Percentiles rank a stretch among this genome's conserved stretches.
Evolutionary conservation across 2,888 invertebrate genomes (phyloP).

Genomic region (Capitulum mitella): DNA sequence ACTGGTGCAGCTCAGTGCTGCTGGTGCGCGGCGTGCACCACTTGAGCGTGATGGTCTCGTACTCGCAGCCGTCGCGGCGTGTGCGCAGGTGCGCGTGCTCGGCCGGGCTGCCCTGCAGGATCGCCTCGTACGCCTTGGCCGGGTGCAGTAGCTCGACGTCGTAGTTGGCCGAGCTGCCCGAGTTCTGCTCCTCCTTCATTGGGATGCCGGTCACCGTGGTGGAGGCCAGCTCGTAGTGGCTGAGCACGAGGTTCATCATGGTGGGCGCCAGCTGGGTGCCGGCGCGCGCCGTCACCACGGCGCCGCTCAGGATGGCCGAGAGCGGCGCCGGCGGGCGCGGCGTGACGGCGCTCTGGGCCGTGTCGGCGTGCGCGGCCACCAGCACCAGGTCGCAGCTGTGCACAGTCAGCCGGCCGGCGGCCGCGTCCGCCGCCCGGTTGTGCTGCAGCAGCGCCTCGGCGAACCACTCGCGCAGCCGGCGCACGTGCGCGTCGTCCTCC

Average conservation of each 20-base stretch:
- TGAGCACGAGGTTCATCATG: slow-evolving; percentile 49
- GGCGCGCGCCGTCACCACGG: slow-evolving; percentile 51
- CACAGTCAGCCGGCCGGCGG: slow-evolving; percentile 55
- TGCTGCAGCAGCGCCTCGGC: slow-evolving; percentile 70
- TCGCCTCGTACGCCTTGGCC: slow-evolving; percentile 71
- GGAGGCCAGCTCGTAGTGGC: slow-evolving; percentile 83
- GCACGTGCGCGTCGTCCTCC: slow-evolving; percentile 76
- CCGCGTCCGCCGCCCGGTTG: slow-evolving; percentile 62
- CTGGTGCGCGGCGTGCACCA: slow-evolving; percentile 94
- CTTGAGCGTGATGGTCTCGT: slow-evolving; percentile 78
- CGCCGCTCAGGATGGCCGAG: slow-evolving; percentile 37
- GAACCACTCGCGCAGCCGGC: slow-evolving; percentile 78
- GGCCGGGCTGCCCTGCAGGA: slow-evolving; percentile 52
- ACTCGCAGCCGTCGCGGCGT: slow-evolving; percentile 64
- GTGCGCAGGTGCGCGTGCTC: slow-evolving; percentile 53
- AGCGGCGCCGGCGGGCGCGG: slow-evolving; percentile 53
- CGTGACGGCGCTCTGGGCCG: slow-evolving; percentile 66
- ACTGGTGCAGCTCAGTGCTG: slow-evolving; percentile 63
- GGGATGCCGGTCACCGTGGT: slow-evolving; percentile 98
- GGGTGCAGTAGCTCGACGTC: slow-evolving; percentile 96
- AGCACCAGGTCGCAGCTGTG: slow-evolving; percentile 85
- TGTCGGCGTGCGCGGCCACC: slow-evolving; percentile 78
- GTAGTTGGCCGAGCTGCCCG: slow-evolving; percentile 94
- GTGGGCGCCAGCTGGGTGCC: slow-evolving; percentile 61
- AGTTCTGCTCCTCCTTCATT: slow-evolving; percentile 99